Evolutionary conservation across 2,888 invertebrate species (phyloP), one percentile per base, ranked within the genome.

Genomic region (Vannuccia rotundouncinata): DNA sequence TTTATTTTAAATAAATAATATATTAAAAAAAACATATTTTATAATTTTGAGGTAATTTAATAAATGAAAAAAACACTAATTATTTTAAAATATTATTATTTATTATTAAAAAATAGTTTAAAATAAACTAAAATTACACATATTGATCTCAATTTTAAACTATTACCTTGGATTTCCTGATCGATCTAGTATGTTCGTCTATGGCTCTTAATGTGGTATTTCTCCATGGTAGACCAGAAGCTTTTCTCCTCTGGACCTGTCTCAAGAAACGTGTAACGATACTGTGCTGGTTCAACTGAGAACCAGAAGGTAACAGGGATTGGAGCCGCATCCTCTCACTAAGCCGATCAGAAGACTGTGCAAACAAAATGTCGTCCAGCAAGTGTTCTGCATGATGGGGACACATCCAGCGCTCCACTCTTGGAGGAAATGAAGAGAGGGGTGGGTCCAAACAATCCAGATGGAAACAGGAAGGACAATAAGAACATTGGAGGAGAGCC

Each of bases 381-480:
- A 92, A 92, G 84, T 95, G 94, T 88, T 98, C 95, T 0, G 93
- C 92, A 87, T 98, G 98, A 88, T 94, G 94, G 0, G 97, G 97
- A 87, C 98, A 98, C 95, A 97, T 96, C 97, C 97, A 98, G 30
- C 93, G 90, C 0, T 93, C 94, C 0, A 92, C 92, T 17, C 82
- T 77, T 1, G 81, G 31, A 0, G 97, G 97, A 82, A 94, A 90
- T 0, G 93, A 92, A 0, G 95, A 93, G 79, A 98, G 89, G 0
- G 97, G 97, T 0, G 97, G 96, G 87, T 95, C 93, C 82, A 97
- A 88, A 85, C 98, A 98, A 88, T 98, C 97, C 89, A 93, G 91
- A 88, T 98, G 98, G 87, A 92, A 97, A 83, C 92, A 91, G 80
- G 93, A 89, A 0, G 94, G 92, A 87, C 98, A 98, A 89, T 93